Evolutionary conservation across 2,113 vertebrate genomes (phyloP), one percentile per base, ranked within the genome.

Genomic region (Calidris pugnax): DNA sequence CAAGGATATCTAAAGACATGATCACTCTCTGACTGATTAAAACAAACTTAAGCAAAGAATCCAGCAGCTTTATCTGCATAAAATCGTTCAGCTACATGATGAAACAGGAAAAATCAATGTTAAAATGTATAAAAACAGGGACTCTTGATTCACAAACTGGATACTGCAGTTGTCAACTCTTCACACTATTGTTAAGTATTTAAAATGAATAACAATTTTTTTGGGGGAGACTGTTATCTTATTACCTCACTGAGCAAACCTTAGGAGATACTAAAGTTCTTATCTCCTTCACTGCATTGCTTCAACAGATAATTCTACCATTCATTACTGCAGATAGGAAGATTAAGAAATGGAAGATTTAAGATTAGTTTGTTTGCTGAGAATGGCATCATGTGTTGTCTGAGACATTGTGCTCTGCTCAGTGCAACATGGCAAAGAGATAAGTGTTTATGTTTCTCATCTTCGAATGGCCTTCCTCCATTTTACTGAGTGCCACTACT

Each of bases 211-310:
- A 92, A 80, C 18, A 79, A 79, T 91, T 64, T 77, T 73, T 84
- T 33, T 0, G 4, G 3, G 43, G n/a, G 53, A 91, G 67, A 72
- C 26, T 77, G 19, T 82, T 80, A 91, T 30, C n/a, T 75, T 59
- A 82, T 35, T 85, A 87, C 55, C 48, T 97, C 81, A 93, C 43
- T 51, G 30, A 96, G 76, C 59, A 96, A 95, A 94, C 35, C 78
- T 94, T 95, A 72, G 53, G 53, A 95, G 83, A 59, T 81, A 68
- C 53, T 80, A 43, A 62, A 56, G 45, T 94, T 97, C 62, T 95
- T 86, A 93, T 74, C 72, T 88, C 43, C 60, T 97, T 71, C 75
- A 19, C 33, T 73, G 53, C 69, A 53, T 74, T 86, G 27, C 92
- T 87, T 95, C 63, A 90, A 47, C 53, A 91, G 94, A 63, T 91